Evolutionary conservation across 2,888 invertebrate species (phyloP), one percentile per base, ranked within the genome.

Genomic region (Rotaria sp.): DNA sequence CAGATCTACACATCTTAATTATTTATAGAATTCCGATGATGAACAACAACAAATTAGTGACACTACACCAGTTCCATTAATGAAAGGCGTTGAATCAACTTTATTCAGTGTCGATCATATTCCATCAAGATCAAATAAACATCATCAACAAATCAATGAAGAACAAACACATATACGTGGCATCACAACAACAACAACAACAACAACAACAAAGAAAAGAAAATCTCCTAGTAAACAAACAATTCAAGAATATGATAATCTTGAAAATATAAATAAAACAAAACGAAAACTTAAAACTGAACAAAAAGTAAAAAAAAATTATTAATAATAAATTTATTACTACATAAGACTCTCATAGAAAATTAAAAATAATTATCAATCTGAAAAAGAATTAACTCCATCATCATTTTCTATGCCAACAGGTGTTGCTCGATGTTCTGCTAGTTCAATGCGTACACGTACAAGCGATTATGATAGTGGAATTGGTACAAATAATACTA

Each of bases 381-480:
- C 18, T 7, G 67, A 67, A 8, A 15, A 67, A 30, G 67, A 35
- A 21, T 18, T 30, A 30, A 67, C 35, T 35, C 35, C 67, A 21
- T 21, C 67, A 38, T 67, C 67, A 15, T 4, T 38, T 67, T 67
- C 67, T 18, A 67, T 35, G 15, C 15, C 15, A 30, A 67, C 35
- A 8, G 21, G 7, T 15, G 35, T 4, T 35, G 26, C 35, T 5
- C 67, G 30, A 30, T 38, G 21, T 38, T 67, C 67, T 10, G 18
- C 67, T 10, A 26, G 45, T 26, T 80, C 45, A 45, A 41, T 41
- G 80, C 45, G 80, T n/a, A 45, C 80, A 80, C 80, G 80, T 80
- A 80, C 45, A n/a, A 80, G 80, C 26, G 80, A 80, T 80, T 45
- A 80, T 26, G 80, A 80, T n/a, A 80, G 80, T 80, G 80, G 80